Conservation (phyloP, 2,888 invertebrate genomes). For the Ptychoptera contaminata region DNA sequence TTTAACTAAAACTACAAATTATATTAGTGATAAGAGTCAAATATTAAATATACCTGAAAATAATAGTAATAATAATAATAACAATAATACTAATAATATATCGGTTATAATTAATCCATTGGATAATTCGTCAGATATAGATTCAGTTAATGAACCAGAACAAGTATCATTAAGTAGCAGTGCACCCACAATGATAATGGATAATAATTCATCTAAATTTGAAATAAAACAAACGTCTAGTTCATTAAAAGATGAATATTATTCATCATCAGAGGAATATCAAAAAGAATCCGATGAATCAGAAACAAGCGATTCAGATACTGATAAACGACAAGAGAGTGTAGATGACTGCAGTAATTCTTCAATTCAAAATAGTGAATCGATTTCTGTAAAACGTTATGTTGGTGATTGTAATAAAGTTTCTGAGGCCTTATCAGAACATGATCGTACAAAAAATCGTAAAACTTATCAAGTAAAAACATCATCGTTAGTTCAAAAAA, state of each 20-base stretch:
- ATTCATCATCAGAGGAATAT: conserved; percentile 20
- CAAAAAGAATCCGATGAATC: conserved; percentile 14
- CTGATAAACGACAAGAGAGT: conserved; percentile 26
- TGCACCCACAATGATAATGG: conserved; percentile 6
- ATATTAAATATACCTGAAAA: conserved; percentile 14
- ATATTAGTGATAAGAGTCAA: conserved; percentile 21
- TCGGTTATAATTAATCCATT: conserved; percentile 53
- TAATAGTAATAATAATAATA: conserved; percentile 19
- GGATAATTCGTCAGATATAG: conserved; percentile 26
- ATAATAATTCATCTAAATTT: background rate
- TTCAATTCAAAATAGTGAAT: conserved; percentile 13
- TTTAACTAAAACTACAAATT: conserved; percentile 23
- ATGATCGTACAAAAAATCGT: conserved; percentile 28
- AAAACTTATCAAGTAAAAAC: conserved; percentile 26
- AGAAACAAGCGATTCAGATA: conserved; percentile 27
- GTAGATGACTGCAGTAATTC: conserved; percentile 23
- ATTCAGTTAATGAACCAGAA: conserved; percentile 17
- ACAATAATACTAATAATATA: conserved; percentile 33
- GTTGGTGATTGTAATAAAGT: conserved; percentile 28
- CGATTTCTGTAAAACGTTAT: conserved; percentile 20
- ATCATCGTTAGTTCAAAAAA: background rate
- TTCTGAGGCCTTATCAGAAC: conserved; percentile 25
- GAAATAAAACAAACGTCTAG: conserved; percentile 4
- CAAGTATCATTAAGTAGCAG: conserved; percentile 13
- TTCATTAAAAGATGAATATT: conserved; percentile 6